phyloP scores from a whole-genome alignment of 2,797 vertebrate genomes.

The Paedocypris micromegethes region DNA sequence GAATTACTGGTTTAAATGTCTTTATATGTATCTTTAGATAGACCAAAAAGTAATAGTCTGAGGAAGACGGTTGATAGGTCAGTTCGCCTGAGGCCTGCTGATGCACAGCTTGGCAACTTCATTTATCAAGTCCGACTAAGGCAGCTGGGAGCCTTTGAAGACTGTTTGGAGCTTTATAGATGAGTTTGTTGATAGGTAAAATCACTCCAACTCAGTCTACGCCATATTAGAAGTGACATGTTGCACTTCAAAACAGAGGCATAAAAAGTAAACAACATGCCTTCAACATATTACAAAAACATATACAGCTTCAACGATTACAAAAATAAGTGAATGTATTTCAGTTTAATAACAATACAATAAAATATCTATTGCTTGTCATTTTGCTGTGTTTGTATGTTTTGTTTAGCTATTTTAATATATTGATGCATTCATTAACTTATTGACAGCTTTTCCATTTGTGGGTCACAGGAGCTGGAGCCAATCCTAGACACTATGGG shows the following conservation, averaged over 20 bases:
- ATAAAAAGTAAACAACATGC: not conserved
- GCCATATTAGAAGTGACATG: constrained; percentile 44
- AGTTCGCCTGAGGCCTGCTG: constrained; percentile 58
- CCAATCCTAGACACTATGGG: no score
- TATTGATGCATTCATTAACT: no score
- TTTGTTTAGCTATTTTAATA: no score
- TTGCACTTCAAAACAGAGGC: not conserved
- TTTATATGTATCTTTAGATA: constrained; percentile 46
- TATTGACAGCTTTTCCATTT: no score
- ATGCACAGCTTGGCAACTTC: constrained; percentile 58
- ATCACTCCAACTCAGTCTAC: constrained; percentile 49
- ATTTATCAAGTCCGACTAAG: constrained; percentile 66
- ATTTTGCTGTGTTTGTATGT: no score
- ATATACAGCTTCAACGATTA: no score
- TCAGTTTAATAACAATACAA: no score
- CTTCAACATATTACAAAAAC: no score
- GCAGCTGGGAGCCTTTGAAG: constrained; percentile 58
- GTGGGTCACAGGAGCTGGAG: no score
- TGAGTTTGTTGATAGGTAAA: constrained; percentile 58
- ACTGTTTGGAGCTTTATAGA: constrained; percentile 43
- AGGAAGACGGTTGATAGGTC: constrained; percentile 63
- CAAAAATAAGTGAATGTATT: no score
- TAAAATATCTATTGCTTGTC: no score
- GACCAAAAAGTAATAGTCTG: constrained; percentile 60
- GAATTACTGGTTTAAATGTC: no score